Evolutionary conservation across 2,888 invertebrate species (phyloP).

Genomic region (Podabrus alpinus): DNA sequence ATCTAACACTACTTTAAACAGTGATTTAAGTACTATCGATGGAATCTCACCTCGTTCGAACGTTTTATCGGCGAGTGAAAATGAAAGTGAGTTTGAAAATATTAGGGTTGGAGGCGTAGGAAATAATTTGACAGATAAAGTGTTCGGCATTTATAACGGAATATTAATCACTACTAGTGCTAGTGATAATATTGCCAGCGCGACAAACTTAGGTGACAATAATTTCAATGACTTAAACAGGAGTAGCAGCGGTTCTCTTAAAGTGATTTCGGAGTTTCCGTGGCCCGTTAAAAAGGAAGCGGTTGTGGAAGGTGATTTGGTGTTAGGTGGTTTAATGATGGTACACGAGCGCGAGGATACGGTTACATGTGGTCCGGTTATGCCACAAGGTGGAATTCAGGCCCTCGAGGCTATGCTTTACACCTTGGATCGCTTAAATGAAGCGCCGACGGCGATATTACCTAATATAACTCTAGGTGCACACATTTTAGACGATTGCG

Average conservation of each 20-base stretch:
- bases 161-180: conserved; percentile 9
- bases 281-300: conserved; percentile 90
- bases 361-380: conserved; percentile 87
- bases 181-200: background rate
- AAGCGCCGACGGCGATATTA: conserved; percentile 65
- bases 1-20: background rate
- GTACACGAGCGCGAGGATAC: conserved; percentile 89
- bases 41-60: background rate
- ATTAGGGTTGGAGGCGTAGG: background rate
- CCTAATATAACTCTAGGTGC: conserved; percentile 84
- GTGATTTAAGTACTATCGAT: background rate
- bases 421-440: conserved; percentile 81
- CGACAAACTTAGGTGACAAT: conserved; percentile 7
- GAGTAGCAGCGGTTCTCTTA: conserved; percentile 12
- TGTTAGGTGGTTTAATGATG: conserved; percentile 93
- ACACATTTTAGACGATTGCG: conserved; percentile 91
- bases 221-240: background rate
- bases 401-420: conserved; percentile 92
- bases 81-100: background rate
- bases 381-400: conserved; percentile 90
- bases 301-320: conserved; percentile 84
- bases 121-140: background rate
- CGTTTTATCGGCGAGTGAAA: background rate
- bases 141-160: conserved; percentile 10
- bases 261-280: conserved; percentile 41